Evolutionary conservation across 2,888 invertebrate species (phyloP).

Genomic region (Catocala nupta): DNA sequence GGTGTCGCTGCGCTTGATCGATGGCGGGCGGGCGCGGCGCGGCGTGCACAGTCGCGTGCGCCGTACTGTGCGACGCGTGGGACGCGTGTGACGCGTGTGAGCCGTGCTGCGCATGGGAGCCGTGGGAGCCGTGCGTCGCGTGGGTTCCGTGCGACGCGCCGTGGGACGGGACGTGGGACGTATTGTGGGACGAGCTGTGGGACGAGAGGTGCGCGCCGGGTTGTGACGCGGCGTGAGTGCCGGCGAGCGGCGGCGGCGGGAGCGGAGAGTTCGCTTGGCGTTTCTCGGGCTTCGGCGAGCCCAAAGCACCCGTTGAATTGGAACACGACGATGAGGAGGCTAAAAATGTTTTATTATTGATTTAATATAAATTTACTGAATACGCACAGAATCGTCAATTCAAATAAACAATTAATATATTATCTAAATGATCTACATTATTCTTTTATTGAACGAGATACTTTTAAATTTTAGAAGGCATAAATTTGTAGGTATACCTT

Average conservation of each 20-base stretch:
- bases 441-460: too few relatives aligned
- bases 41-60: conserved; percentile 27
- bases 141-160: conserved; percentile 10
- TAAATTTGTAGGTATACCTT: conserved; percentile 64
- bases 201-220: conserved; percentile 1
- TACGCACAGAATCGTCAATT: too few relatives aligned
- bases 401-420: too few relatives aligned
- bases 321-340: conserved; percentile 92
- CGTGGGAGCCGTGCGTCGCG: conserved; percentile 12
- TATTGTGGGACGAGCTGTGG: conserved; percentile 6
- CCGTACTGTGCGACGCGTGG: conserved; percentile 10
- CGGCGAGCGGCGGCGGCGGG: conserved; percentile 89
- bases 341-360: conserved; percentile 27
- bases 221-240: conserved; percentile 22
- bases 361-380: too few relatives aligned
- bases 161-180: conserved; percentile 16
- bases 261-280: conserved; percentile 96
- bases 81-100: conserved; percentile 12
- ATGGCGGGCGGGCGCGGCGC: conserved; percentile 60
- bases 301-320: conserved; percentile 91
- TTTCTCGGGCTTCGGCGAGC: conserved; percentile 96
- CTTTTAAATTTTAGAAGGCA: too few relatives aligned
- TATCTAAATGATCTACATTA: too few relatives aligned
- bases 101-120: neutral
- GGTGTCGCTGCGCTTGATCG: conserved; percentile 65